Conservation (phyloP, 1,140 invertebrate species). For the Drosophila tsacasi region DNA sequence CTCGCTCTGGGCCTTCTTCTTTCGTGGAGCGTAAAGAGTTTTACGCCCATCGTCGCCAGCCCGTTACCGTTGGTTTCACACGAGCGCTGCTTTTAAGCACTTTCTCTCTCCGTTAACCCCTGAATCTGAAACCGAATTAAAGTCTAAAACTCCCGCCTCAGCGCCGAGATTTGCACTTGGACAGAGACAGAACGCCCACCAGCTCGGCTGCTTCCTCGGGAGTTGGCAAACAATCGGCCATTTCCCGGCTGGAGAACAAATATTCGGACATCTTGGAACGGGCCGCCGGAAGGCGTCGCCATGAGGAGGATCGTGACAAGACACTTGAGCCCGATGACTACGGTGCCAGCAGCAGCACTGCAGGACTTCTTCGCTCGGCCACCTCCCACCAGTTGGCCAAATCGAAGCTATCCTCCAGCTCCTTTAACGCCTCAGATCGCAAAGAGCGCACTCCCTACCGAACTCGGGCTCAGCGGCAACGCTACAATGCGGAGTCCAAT, state of each 20-base stretch:
- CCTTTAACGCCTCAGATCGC: constrained; percentile 74
- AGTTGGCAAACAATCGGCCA: constrained; percentile 80
- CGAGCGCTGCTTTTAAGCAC: constrained; percentile 70
- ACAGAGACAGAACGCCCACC: constrained; percentile 82
- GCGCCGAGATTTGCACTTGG: constrained; percentile 65
- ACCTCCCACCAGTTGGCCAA: constrained; percentile 87
- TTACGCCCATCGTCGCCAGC: constrained; percentile 38
- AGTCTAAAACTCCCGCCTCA: constrained; percentile 30
- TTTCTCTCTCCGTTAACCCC: constrained; percentile 66
- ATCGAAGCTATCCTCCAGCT: constrained; percentile 86
- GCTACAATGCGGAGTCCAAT: constrained; percentile 70
- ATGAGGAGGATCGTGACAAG: constrained; percentile 87
- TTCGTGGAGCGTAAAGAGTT: constrained; percentile 67
- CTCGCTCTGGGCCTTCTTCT: constrained; percentile 33
- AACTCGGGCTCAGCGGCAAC: constrained; percentile 58
- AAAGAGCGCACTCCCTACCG: constrained; percentile 83
- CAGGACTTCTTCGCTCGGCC: constrained; percentile 87
- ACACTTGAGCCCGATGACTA: constrained; percentile 88
- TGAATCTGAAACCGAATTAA: constrained; percentile 30
- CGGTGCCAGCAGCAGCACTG: constrained; percentile 50
- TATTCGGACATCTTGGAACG: constrained; percentile 90
- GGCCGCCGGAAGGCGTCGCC: constrained; percentile 87
- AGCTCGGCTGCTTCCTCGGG: constrained; percentile 24
- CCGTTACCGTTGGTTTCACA: constrained; percentile 76
- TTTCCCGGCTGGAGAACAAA: constrained; percentile 90